These are phyloP conservation scores for Papilio polytes DNA, from an alignment of 1,140 invertebrate species.

Conservation along the genomic window DNA sequence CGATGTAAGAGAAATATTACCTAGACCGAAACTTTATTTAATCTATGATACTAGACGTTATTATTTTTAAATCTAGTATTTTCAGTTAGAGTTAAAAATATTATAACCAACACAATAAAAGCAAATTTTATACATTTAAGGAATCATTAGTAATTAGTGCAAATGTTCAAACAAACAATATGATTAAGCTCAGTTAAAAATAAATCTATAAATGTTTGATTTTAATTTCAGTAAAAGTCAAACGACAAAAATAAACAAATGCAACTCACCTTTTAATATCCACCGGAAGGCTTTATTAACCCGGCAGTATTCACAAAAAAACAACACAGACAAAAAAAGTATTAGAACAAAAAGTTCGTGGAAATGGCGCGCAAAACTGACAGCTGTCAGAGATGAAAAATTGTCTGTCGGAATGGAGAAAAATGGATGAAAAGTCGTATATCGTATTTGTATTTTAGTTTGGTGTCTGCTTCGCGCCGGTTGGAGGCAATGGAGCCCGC, in stretches of 20 bases:
- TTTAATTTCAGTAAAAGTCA: conserved; percentile 8
- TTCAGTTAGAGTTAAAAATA: too few species aligned
- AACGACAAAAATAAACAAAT: conserved; percentile 25
- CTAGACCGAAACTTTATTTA: neutral
- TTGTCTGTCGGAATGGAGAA: conserved; percentile 44
- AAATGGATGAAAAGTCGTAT: conserved; percentile 42
- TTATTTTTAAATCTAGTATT: neutral
- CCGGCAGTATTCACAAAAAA: conserved; percentile 49
- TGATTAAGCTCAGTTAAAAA: neutral
- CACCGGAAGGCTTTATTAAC: conserved; percentile 47
- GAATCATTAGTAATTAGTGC: too few species aligned
- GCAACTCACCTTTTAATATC: conserved; percentile 53
- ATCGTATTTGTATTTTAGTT: conserved; percentile 63
- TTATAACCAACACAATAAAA: too few species aligned
- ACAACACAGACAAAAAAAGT: conserved; percentile 50
- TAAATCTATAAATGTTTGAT: neutral
- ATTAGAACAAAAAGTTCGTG: conserved; percentile 22
- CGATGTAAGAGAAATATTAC: neutral
- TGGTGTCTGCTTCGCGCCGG: conserved; percentile 69
- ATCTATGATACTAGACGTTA: neutral
- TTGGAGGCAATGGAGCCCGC: conserved; percentile 56
- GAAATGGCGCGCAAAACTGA: conserved; percentile 58
- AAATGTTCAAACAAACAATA: neutral
- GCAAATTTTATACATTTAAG: too few species aligned
- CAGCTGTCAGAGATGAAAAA: conserved; percentile 56